Percentiles rank a stretch among this genome's conserved stretches.
Evolutionary conservation across 2,888 invertebrate species (phyloP).

Genomic region (Brassicogethes aeneus): DNA sequence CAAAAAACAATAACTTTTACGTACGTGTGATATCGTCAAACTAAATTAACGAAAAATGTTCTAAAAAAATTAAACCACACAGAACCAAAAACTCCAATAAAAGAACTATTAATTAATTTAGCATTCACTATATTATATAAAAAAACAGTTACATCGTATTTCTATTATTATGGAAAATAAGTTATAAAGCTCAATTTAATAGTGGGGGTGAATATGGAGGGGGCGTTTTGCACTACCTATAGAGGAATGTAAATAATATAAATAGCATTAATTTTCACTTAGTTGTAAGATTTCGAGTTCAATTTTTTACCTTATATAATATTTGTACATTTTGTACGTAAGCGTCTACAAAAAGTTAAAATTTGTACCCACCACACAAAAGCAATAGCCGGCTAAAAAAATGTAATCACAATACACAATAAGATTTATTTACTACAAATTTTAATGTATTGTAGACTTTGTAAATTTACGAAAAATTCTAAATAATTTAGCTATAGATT

Average conservation of each 20-base stretch:
- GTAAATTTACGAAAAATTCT: no score
- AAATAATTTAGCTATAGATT: no score
- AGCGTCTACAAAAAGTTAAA: no score
- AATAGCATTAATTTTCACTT: no score
- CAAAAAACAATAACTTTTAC: slow-evolving; percentile 9
- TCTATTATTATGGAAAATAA: slow-evolving; percentile 31
- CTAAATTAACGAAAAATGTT: slow-evolving; percentile 39
- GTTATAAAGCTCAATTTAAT: slow-evolving; percentile 28
- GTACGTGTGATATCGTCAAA: slow-evolving; percentile 29
- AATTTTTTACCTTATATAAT: no score
- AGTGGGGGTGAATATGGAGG: not conserved
- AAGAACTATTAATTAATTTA: slow-evolving; percentile 27
- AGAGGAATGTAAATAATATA: slow-evolving; percentile 1
- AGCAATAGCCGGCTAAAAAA: no score
- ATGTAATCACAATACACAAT: no score
- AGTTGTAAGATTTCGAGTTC: no score
- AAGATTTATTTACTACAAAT: no score
- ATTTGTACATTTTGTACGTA: no score
- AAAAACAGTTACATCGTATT: slow-evolving; percentile 28
- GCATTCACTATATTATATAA: slow-evolving; percentile 22
- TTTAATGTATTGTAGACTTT: no score
- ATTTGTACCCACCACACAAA: no score
- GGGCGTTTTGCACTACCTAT: not conserved
- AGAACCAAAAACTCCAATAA: slow-evolving; percentile 39
- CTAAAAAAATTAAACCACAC: slow-evolving; percentile 34